These are phyloP conservation scores for Patagioenas fasciata DNA, from an alignment of 2,113 vertebrate species.

Conservation along the genomic window DNA sequence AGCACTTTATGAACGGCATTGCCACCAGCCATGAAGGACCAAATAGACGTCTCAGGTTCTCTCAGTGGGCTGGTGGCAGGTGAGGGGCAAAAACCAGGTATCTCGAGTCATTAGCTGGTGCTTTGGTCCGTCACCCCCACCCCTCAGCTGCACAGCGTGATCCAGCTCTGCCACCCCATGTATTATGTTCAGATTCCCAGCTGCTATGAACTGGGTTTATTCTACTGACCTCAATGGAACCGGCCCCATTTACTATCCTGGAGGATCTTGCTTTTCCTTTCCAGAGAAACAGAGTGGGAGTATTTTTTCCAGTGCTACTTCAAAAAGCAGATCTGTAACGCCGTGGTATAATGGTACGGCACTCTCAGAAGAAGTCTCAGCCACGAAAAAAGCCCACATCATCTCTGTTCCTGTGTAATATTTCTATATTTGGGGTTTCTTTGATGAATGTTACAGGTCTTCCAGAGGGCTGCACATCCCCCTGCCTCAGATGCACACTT, in stretches of 20 bases:
- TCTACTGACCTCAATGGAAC: neutral
- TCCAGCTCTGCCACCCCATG: neutral
- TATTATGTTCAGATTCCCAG: neutral
- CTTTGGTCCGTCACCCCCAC: accelerated
- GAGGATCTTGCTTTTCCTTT: neutral
- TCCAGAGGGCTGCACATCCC: neutral
- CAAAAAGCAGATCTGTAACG: accelerated
- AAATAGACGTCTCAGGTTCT: neutral
- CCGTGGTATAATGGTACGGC: accelerated
- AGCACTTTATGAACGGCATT: accelerated
- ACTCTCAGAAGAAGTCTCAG: neutral
- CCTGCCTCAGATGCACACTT: neutral
- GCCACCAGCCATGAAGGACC: neutral
- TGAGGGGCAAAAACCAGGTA: neutral
- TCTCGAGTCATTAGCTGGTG: neutral
- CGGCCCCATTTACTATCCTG: neutral
- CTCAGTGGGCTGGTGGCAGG: neutral
- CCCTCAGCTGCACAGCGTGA: accelerated
- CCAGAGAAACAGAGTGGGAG: neutral
- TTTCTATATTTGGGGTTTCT: neutral
- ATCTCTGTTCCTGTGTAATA: neutral
- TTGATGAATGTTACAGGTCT: neutral
- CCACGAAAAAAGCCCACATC: neutral
- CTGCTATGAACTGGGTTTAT: neutral
- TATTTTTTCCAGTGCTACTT: neutral